These are phyloP conservation scores for Dendrocincla tyrannina DNA, from an alignment of 2,797 vertebrate species.

Conservation along the genomic window DNA sequence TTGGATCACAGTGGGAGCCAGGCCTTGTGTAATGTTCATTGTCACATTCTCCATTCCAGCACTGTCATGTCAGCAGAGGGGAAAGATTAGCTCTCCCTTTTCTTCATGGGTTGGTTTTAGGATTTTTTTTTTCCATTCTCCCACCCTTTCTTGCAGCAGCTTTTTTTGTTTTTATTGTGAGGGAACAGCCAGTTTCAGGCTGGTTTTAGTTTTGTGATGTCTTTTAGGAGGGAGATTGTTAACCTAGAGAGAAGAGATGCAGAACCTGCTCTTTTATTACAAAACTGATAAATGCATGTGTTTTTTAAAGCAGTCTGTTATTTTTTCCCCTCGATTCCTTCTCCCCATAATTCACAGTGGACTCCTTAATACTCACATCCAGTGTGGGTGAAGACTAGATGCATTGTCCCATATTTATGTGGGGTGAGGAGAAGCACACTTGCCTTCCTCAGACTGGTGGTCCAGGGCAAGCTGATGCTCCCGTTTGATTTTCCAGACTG, in stretches of 20 bases:
- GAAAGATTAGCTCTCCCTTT: constrained; percentile 35
- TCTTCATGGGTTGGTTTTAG: background rate
- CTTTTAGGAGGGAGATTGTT: background rate
- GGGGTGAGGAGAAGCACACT: background rate
- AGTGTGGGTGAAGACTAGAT: background rate
- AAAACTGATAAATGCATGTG: background rate
- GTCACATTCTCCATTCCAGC: constrained; percentile 21
- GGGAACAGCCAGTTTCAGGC: background rate
- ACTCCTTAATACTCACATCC: background rate
- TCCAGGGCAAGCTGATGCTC: background rate
- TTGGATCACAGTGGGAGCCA: background rate
- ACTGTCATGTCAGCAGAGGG: constrained; percentile 15
- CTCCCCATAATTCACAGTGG: background rate
- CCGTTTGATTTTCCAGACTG: background rate
- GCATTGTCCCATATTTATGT: fast-evolving
- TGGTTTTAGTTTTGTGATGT: background rate
- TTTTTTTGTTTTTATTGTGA: constrained; percentile 28
- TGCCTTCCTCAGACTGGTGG: background rate
- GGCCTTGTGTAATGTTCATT: constrained; percentile 58
- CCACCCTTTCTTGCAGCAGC: background rate
- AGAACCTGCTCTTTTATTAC: too few species aligned
- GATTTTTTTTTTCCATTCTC: background rate
- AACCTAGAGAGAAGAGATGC: background rate
- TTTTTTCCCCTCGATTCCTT: background rate
- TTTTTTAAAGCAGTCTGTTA: background rate